Conservation (phyloP, 2,113 vertebrate species). For the Rhinolophus sinicus region DNA sequence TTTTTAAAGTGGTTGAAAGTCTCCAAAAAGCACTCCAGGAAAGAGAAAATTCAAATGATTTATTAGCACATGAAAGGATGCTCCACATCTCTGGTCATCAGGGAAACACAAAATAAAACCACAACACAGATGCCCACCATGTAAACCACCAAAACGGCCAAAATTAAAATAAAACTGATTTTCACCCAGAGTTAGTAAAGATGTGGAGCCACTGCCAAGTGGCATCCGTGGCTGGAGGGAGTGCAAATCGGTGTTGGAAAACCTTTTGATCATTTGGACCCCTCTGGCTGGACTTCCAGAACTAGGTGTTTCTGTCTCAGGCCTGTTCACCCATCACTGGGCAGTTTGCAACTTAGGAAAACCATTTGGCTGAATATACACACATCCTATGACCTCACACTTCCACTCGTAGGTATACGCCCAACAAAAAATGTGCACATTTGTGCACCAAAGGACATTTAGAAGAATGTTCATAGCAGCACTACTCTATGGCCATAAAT, state of each 20-base stretch:
- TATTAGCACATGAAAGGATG: slow-evolving; percentile 7
- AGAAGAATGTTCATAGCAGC: neutral
- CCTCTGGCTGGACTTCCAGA: too few species aligned
- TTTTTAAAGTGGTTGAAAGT: slow-evolving; percentile 36
- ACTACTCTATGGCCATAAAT: neutral
- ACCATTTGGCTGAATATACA: neutral
- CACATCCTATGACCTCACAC: neutral
- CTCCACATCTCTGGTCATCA: neutral
- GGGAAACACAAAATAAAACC: neutral
- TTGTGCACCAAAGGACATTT: neutral
- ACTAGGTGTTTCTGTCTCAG: too few species aligned
- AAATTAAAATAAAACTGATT: neutral
- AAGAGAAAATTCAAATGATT: neutral
- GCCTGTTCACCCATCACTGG: too few species aligned
- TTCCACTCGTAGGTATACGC: neutral
- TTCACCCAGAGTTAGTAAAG: neutral
- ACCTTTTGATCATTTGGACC: too few species aligned
- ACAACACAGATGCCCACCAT: neutral
- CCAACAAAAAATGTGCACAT: neutral
- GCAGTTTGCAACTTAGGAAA: neutral
- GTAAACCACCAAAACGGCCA: neutral
- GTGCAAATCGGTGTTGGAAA: neutral
- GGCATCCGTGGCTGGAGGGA: fast-evolving
- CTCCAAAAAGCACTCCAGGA: slow-evolving; percentile 14
- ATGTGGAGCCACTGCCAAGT: fast-evolving